A percentile compares a stretch with the other conserved stretches of the same genome.
Conservation (phyloP, 2,113 vertebrate species). For the Furnarius figulus region DNA sequence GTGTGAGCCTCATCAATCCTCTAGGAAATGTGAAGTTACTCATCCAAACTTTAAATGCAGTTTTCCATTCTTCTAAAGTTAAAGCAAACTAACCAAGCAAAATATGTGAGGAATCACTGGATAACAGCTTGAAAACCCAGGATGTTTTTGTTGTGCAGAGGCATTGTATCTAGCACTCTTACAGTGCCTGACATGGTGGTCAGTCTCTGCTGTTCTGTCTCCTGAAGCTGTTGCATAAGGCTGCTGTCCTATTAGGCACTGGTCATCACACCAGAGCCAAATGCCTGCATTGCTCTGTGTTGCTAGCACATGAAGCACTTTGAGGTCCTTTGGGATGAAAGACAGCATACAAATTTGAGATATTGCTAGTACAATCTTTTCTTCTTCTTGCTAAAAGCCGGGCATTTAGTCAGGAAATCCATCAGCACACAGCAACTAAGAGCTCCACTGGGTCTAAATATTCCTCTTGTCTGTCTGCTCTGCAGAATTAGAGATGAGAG, state of each 20-base stretch:
- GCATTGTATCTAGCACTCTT: neutral
- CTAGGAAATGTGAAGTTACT: neutral
- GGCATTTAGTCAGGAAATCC: neutral
- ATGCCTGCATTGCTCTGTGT: neutral
- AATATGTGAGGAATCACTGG: neutral
- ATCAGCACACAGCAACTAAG: neutral
- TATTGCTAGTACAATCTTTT: neutral
- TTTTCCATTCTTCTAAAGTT: neutral
- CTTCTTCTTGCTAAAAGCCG: neutral
- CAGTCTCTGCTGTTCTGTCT: neutral
- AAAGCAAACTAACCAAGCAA: neutral
- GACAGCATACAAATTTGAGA: neutral
- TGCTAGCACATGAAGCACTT: neutral
- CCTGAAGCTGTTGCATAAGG: neutral
- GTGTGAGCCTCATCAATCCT: neutral
- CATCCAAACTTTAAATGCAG: neutral
- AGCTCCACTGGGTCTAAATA: slow-evolving; percentile 15
- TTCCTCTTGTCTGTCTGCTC: slow-evolving; percentile 22
- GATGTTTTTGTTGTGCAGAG: neutral
- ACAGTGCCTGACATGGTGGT: neutral
- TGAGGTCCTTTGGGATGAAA: neutral
- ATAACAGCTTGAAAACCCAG: neutral
- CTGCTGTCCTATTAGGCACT: neutral
- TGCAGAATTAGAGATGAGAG: slow-evolving; percentile 26
- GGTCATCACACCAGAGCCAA: neutral